Base-by-base conservation (phyloP, 2,797 vertebrate species). In the Balearica regulorum region DNA sequence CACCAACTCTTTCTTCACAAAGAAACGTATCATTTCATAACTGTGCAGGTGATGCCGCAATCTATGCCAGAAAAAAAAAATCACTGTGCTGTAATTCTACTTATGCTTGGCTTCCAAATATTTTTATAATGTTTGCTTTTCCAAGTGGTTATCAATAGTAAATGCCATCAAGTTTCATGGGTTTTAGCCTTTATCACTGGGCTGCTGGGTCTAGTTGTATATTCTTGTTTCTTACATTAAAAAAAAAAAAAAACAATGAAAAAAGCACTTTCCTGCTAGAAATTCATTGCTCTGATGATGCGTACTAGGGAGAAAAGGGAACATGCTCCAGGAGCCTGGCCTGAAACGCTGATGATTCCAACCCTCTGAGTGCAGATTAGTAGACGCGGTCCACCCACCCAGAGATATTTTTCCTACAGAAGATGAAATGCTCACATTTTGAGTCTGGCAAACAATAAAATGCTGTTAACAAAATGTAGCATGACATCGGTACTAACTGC, bases 401-500 rank as follows among this genome's bases (percentile, higher is more conserved):
- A 95, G 93, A 98, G 96, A 62, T 97, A 84, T 95, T 97, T 97
- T 98, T 97, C 97, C 91, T 97, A 69, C 91, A 73, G 69, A 88
- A 98, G 94, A 97, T 94, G 94, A 97, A 96, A 97, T 96, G 93
- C 97, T 98, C 86, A 91, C 93, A 83, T 97, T 96, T 97, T 97
- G 86, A 96, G 93, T 82, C 72, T 94, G 95, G 98, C 95, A 90
- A 90, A 90, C 96, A 85, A 94, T 60, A 66, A 86, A 98, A 98
- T 97, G 97, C 98, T 98, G 97, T 99, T 99, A 98, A 98, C 97
- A 98, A 98, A 98, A 98, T 98, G 97, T 98, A 99, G 99, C 99
- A 99, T 99, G 99, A 97, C 97, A 95, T 98, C 86, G 78, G 97
- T 98, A 98, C 98, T 98, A 98, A 98, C 98, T 98, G 99, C 99